Conservation (phyloP, 2,797 vertebrate genomes). For the Tympanoctomys barrerae region DNA sequence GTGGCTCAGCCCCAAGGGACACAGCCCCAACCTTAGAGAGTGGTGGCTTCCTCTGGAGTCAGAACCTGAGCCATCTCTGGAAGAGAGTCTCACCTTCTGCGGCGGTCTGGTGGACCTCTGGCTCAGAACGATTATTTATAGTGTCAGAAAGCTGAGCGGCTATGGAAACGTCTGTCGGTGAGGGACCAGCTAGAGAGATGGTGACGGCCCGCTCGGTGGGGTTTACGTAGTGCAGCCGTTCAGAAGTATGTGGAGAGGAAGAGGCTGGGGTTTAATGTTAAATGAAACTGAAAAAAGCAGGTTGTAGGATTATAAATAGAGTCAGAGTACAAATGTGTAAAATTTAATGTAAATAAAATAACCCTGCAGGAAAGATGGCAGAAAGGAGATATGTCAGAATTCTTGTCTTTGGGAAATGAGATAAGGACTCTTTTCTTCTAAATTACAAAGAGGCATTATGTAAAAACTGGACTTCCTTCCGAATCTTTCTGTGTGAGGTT, state of each 20-base stretch:
- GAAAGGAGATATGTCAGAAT: neutral
- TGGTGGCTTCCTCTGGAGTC: neutral
- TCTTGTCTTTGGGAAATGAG: neutral
- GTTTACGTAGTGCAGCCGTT: accelerated
- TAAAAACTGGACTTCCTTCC: neutral
- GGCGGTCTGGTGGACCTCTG: accelerated
- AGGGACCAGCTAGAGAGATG: neutral
- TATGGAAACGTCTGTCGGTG: accelerated
- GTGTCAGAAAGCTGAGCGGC: accelerated
- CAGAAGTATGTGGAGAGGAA: neutral
- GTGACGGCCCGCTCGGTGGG: neutral
- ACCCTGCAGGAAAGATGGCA: neutral
- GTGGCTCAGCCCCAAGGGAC: neutral
- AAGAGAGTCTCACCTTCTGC: neutral
- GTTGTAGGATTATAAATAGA: neutral
- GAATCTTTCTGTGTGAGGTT: neutral
- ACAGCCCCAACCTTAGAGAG: neutral
- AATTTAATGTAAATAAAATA: neutral
- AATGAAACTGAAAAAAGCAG: neutral
- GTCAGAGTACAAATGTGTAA: too few relatives aligned
- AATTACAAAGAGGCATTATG: neutral
- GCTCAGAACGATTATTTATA: accelerated
- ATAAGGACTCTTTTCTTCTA: neutral
- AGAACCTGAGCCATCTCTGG: neutral
- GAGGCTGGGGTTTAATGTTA: neutral